Base-by-base conservation (phyloP, 2,888 invertebrate genomes). In the Trypoxylon attenuatum region DNA sequence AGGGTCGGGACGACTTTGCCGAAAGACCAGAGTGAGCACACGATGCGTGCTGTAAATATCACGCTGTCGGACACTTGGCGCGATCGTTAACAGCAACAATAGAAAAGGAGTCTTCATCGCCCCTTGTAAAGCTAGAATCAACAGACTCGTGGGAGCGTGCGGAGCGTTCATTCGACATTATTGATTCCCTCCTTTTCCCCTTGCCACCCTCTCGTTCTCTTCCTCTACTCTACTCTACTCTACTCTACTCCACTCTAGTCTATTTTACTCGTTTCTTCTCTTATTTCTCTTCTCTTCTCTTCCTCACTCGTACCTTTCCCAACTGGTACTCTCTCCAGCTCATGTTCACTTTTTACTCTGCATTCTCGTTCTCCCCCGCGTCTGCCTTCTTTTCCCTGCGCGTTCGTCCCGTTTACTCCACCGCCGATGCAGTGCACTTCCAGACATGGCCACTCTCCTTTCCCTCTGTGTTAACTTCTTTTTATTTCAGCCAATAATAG, bases 111-210 rank as follows among this genome's bases (percentile, higher is more conserved):
- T 51, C 53, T 60, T 53, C 53, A 46, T 66, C 59, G 68, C 51
- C 57, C 57, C 57, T 64, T 54, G 52, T 21, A 66, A 65, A 65
- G 55, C 57, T 65, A 67, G 69, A 75, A 80, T 80, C 73, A 80
- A 78, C 76, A 77, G 77, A 73, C 71, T 70, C 72, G 69, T 71
- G 65, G 64, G 73, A 73, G 73, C 65, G 72, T 67, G 62, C 66
- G 43, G 67, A 72, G 68, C 79, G 80, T 81, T 82, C 82, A 81
- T 84, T 81, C 83, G 81, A 80, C 80, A 77, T 78, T 84, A 85
- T 85, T 82, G 85, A 85, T 85, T 83, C 78, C 76, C 76, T 68
- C 74, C 78, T 78, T 66, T 75, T 49, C 70, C 58, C 42, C 58
- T 42, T 15, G 15, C 52, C 60, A 52, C 65, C 52, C 56, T 43